A percentile compares a stretch with the other conserved stretches of the same genome.
phyloP scores from a whole-genome alignment of 2,888 invertebrate species.

The Eupithecia subfuscata region DNA sequence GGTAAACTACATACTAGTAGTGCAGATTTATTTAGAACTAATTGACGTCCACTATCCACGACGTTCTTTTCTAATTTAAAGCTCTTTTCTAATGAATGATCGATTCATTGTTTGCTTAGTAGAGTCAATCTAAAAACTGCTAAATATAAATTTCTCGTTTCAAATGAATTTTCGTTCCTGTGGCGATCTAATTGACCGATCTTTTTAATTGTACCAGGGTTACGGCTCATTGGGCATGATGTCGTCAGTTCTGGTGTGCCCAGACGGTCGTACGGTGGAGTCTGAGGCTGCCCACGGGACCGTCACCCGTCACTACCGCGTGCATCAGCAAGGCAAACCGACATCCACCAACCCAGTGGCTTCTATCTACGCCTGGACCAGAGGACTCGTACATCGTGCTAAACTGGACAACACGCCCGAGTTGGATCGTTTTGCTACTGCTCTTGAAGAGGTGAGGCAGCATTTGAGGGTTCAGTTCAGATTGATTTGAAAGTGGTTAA shows the following conservation, averaged over 20 bases:
- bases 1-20: slow-evolving; percentile 52
- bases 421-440: slow-evolving; percentile 87
- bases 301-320: slow-evolving; percentile 94
- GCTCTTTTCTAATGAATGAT: background rate
- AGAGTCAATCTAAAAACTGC: background rate
- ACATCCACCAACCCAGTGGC: slow-evolving; percentile 97
- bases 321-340: slow-evolving; percentile 93
- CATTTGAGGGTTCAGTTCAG: background rate
- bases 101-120: background rate
- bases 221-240: slow-evolving; percentile 94
- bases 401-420: slow-evolving; percentile 91
- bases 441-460: slow-evolving; percentile 86
- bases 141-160: background rate
- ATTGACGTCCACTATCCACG: background rate
- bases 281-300: slow-evolving; percentile 97
- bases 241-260: slow-evolving; percentile 95
- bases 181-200: background rate
- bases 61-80: background rate
- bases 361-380: slow-evolving; percentile 96
- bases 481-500: background rate
- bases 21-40: background rate
- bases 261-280: slow-evolving; percentile 92
- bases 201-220: slow-evolving; percentile 65
- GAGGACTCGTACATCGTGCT: slow-evolving; percentile 92
- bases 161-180: background rate